phyloP scores from a whole-genome alignment of 2,888 invertebrate species.

The Limnephilus rhombicus region DNA sequence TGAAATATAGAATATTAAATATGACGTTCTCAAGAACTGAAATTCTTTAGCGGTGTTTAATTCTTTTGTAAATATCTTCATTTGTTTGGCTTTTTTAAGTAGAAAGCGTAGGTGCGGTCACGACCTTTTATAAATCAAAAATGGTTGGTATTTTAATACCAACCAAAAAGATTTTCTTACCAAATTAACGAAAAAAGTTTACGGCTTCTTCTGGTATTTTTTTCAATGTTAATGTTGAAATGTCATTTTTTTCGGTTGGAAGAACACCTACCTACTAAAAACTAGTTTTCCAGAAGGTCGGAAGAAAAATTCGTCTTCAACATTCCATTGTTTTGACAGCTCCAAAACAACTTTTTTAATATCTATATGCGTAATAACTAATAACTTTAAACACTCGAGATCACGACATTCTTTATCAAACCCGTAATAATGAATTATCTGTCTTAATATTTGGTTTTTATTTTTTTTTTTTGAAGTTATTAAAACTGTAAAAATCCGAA shows the following conservation, averaged over 20 bases:
- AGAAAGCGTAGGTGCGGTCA: too few relatives aligned
- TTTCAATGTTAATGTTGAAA: not conserved
- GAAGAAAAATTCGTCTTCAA: not conserved
- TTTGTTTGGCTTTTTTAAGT: not conserved
- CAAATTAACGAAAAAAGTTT: not conserved
- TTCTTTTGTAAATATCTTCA: not conserved
- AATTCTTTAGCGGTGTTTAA: not conserved
- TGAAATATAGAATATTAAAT: not conserved
- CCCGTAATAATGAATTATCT: too few relatives aligned
- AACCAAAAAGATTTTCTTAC: too few relatives aligned
- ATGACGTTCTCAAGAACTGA: not conserved
- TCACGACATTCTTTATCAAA: too few relatives aligned
- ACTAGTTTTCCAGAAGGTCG: not conserved
- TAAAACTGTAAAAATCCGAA: too few relatives aligned
- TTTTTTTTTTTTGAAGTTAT: too few relatives aligned
- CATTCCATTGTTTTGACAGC: not conserved
- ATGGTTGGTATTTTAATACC: too few relatives aligned
- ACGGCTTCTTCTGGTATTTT: not conserved
- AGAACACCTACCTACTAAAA: not conserved
- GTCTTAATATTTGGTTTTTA: too few relatives aligned
- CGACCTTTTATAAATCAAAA: too few relatives aligned
- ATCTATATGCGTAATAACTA: too few relatives aligned
- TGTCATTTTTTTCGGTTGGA: not conserved
- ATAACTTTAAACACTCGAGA: too few relatives aligned
- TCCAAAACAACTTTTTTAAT: not conserved